A percentile compares a stretch with the other conserved stretches of the same genome.
Evolutionary conservation across 1,140 invertebrate genomes (phyloP).

Genomic region (Diabrotica undecimpunctata): DNA sequence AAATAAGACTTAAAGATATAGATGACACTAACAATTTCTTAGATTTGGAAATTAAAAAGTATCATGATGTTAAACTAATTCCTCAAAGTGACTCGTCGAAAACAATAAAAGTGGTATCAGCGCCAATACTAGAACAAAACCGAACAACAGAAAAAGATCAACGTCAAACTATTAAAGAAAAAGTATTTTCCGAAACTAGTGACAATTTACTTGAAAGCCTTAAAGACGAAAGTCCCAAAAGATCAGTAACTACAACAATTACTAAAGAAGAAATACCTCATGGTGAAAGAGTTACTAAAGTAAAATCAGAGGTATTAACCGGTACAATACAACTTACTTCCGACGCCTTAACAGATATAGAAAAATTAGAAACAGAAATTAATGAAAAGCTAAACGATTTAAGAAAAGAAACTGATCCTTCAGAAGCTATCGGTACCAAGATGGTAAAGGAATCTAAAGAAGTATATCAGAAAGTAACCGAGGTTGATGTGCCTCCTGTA

Average conservation of each 20-base stretch:
- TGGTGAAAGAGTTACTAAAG: slow-evolving; percentile 3
- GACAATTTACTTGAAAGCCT: too few species aligned
- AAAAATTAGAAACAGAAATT: slow-evolving; percentile 13
- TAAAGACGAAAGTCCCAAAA: slow-evolving; percentile 11
- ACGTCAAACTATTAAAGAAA: too few species aligned
- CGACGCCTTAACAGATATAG: slow-evolving; percentile 6
- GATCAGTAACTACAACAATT: slow-evolving; percentile 21
- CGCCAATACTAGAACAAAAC: slow-evolving; percentile 26
- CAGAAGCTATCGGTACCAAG: background rate
- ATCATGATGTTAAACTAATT: slow-evolving; percentile 24
- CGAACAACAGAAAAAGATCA: too few species aligned
- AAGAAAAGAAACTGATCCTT: background rate
- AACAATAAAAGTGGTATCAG: slow-evolving; percentile 15
- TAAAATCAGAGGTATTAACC: background rate
- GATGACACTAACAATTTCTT: slow-evolving; percentile 21
- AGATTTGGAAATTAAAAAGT: slow-evolving; percentile 23
- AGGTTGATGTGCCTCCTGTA: background rate
- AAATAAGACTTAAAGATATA: slow-evolving; percentile 13
- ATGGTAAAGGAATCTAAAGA: slow-evolving; percentile 15
- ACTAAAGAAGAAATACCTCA: background rate
- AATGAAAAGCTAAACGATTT: slow-evolving; percentile 7
- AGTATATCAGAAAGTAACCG: slow-evolving; percentile 12
- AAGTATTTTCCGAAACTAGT: too few species aligned
- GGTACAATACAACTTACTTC: background rate
- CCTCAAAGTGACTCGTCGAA: background rate